A percentile compares a stretch with the other conserved stretches of the same genome.
These are phyloP conservation scores for Melanostigma gelatinosum DNA, from an alignment of 2,113 vertebrate genomes.

Conservation along the genomic window DNA sequence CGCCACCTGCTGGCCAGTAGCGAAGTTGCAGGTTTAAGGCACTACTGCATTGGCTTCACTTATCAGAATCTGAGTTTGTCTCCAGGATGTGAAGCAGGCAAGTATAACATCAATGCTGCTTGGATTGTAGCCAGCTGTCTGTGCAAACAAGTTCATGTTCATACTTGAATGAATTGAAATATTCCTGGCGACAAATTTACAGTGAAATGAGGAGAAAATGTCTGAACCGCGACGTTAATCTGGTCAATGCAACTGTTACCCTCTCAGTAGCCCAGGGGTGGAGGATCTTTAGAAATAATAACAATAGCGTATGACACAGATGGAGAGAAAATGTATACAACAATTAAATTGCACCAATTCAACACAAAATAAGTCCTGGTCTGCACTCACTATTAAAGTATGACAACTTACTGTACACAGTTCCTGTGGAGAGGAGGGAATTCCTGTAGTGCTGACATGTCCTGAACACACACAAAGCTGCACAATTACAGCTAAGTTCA, in stretches of 20 bases:
- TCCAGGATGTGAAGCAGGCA: neutral
- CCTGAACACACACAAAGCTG: conserved; percentile 12
- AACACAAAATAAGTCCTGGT: neutral
- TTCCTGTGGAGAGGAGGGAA: neutral
- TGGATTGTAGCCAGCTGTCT: neutral
- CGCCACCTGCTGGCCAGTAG: neutral
- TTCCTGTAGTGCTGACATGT: neutral
- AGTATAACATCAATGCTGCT: neutral
- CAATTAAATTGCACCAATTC: conserved; percentile 2
- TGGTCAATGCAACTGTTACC: neutral
- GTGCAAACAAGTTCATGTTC: neutral
- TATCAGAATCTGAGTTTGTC: too few species aligned
- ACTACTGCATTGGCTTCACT: neutral
- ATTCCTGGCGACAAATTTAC: neutral
- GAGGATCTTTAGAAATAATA: neutral
- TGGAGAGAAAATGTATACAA: neutral
- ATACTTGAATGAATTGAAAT: neutral
- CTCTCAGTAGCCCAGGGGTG: neutral
- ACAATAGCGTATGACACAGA: neutral
- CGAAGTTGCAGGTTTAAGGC: neutral
- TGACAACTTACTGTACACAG: conserved; percentile 5
- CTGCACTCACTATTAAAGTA: neutral
- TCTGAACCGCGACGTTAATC: neutral
- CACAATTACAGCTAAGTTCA: conserved; percentile 23
- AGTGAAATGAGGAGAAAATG: neutral